phyloP scores from a whole-genome alignment of 2,888 invertebrate genomes.

The Scaptodrosophila latifasciaeformis region DNA sequence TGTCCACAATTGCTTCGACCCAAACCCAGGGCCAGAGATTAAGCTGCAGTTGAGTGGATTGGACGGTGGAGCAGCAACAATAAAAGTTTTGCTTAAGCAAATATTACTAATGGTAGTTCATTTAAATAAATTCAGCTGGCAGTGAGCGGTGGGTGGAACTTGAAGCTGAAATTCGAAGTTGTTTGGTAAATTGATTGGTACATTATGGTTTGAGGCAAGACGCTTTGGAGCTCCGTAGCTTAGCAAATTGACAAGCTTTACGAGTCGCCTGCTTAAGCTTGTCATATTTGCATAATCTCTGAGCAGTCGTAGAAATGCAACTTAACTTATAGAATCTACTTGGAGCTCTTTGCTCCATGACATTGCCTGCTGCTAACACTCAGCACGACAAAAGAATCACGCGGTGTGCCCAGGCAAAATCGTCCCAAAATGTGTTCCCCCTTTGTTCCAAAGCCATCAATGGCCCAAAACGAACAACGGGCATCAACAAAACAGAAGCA shows the following conservation, averaged over 20 bases:
- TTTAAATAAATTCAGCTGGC: slow-evolving; percentile 42
- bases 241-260: neutral
- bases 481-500: slow-evolving; percentile 63
- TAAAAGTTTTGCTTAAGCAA: slow-evolving; percentile 38
- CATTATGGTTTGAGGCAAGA: too few species aligned
- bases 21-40: slow-evolving; percentile 44
- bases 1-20: slow-evolving; percentile 19
- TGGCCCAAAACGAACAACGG: slow-evolving; percentile 22
- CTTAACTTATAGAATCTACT: too few species aligned
- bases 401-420: slow-evolving; percentile 34
- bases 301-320: too few species aligned
- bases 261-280: neutral
- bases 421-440: too few species aligned
- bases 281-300: too few species aligned
- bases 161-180: slow-evolving; percentile 27
- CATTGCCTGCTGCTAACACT: slow-evolving; percentile 7
- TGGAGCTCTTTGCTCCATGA: slow-evolving; percentile 1
- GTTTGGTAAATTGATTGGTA: too few species aligned
- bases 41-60: slow-evolving; percentile 36
- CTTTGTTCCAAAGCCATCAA: slow-evolving; percentile 39
- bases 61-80: too few species aligned
- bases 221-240: too few species aligned
- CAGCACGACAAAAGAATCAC: slow-evolving; percentile 68
- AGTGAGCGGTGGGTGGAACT: slow-evolving; percentile 31
- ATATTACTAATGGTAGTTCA: slow-evolving; percentile 44